These are phyloP conservation scores for Sapayoa aenigma DNA, from an alignment of 2,113 vertebrate genomes.

Conservation along the genomic window DNA sequence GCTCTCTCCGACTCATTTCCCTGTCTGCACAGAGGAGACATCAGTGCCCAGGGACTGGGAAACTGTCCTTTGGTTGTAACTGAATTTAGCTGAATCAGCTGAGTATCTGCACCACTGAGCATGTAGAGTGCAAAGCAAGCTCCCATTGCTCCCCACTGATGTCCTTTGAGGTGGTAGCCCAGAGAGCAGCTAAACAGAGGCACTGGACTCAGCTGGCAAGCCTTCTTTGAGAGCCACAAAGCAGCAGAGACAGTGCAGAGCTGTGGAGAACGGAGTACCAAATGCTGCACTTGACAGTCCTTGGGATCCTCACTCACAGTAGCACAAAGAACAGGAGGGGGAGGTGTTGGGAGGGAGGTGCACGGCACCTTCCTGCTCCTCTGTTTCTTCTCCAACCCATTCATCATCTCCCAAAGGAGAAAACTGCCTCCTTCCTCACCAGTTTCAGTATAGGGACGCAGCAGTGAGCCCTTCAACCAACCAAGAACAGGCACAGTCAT, in stretches of 20 bases:
- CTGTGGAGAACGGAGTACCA: neutral
- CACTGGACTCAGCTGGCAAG: neutral
- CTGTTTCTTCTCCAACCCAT: neutral
- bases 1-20: neutral
- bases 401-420: neutral
- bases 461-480: neutral
- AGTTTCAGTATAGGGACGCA: neutral
- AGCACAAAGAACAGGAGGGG: neutral
- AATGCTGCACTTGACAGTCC: neutral
- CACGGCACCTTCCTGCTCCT: neutral
- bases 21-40: neutral
- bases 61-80: neutral
- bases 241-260: neutral
- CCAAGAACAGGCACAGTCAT: rapidly evolving
- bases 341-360: neutral
- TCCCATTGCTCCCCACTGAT: neutral
- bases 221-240: neutral
- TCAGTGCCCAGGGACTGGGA: neutral
- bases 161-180: neutral
- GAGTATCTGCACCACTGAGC: neutral
- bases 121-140: neutral
- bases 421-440: neutral
- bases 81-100: neutral
- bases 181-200: neutral
- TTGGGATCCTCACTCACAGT: neutral